Percentiles rank a stretch among this genome's conserved stretches.
phyloP scores from a whole-genome alignment of 2,888 invertebrate genomes.

The Apodemia mormo region DNA sequence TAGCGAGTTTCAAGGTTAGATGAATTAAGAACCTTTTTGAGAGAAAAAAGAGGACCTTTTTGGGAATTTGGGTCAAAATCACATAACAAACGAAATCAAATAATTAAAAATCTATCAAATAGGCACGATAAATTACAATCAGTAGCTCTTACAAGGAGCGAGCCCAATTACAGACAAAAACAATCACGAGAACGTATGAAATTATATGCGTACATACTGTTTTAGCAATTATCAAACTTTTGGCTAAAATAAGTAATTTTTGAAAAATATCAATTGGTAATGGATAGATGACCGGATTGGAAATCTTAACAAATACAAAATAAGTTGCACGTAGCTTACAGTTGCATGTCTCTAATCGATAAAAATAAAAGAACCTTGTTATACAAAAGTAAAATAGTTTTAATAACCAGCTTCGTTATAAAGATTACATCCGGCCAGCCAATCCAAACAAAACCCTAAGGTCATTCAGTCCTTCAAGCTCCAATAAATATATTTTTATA shows the following conservation, averaged over 20 bases:
- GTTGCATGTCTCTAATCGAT: conserved; percentile 34
- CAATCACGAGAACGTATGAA: conserved; percentile 64
- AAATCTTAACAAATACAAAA: too few relatives aligned
- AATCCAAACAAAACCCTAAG: background rate
- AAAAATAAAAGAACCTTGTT: background rate
- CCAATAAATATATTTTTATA: background rate
- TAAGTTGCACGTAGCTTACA: too few relatives aligned
- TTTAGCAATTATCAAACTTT: conserved; percentile 12
- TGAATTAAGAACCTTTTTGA: too few relatives aligned
- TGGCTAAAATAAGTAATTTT: too few relatives aligned
- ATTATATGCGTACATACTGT: conserved; percentile 32
- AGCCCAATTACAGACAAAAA: conserved; percentile 66
- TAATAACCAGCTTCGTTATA: conserved; percentile 6
- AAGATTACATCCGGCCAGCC: background rate
- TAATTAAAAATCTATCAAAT: conserved; percentile 10
- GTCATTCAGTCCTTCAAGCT: conserved; percentile 4
- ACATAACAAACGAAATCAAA: background rate
- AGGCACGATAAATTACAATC: conserved; percentile 41
- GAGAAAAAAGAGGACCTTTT: too few relatives aligned
- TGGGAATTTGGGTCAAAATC: background rate
- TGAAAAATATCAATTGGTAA: too few relatives aligned
- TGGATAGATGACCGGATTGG: background rate
- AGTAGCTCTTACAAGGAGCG: conserved; percentile 52
- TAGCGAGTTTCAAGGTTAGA: too few relatives aligned
- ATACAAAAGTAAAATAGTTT: conserved; percentile 23